Percentiles rank a stretch among this genome's conserved stretches.
phyloP scores from a whole-genome alignment of 2,113 vertebrate species.

The Gila orcuttii region DNA sequence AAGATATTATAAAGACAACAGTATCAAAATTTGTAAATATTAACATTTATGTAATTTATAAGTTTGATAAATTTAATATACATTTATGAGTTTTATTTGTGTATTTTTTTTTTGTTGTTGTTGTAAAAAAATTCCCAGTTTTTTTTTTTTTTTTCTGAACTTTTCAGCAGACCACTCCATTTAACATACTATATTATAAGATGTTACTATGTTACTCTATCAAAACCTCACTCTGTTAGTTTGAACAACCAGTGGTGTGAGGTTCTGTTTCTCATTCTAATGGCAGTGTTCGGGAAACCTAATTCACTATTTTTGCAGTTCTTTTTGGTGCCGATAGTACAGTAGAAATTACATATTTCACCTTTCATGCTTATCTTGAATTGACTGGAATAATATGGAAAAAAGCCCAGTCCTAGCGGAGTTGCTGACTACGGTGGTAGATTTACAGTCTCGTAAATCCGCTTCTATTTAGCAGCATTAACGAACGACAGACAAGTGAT shows the following conservation, averaged over 20 bases:
- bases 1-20: background rate
- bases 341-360: background rate
- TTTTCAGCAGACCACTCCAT: background rate
- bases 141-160: too few relatives aligned
- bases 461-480: conserved; percentile 9
- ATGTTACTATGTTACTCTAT: background rate
- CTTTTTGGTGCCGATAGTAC: background rate
- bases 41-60: background rate
- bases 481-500: conserved; percentile 7
- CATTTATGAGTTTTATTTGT: background rate
- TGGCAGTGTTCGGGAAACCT: background rate
- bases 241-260: background rate
- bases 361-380: background rate
- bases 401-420: background rate
- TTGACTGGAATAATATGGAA: background rate
- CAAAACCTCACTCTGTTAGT: background rate
- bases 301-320: background rate
- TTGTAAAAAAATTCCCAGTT: too few relatives aligned
- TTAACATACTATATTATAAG: background rate
- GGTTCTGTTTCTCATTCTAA: background rate
- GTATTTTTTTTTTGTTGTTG: too few relatives aligned
- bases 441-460: conserved; percentile 3
- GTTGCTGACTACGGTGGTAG: background rate
- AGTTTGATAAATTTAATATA: too few relatives aligned
- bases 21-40: background rate